Evolutionary conservation across 2,888 invertebrate species (phyloP), one percentile per base, ranked within the genome.

Genomic region (Geotrupes spiniger): DNA sequence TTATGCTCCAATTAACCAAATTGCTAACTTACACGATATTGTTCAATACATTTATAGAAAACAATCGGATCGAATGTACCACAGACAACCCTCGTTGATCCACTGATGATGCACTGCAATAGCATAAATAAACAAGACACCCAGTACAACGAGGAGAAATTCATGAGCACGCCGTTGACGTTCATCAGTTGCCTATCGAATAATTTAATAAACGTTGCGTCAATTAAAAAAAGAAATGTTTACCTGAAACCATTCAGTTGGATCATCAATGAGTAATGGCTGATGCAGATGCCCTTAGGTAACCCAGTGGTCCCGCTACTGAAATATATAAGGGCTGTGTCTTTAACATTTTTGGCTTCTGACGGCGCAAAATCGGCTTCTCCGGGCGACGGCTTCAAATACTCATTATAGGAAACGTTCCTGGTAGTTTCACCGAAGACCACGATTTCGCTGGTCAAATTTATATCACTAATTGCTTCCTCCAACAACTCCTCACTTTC

Each of bases 281-380:
- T 60, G 4, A 55, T 29, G 28, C 57, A 57, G 11, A 62, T 60
- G 8, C 57, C 62, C 51, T 62, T 62, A 1, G 62, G 54, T 11
- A 55, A 39, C 1, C 54, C 57, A 8, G 57, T 54, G 1, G 54
- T 47, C 11, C 52, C 52, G 33, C 52, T 51, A 27, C 53, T 56
- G 26, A 51, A 57, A 9, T 53, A 44, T 26, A 54, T 49, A 3
- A 41, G 10, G 10, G 51, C 53, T 0, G 49, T 53, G 9, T 46
- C 36, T 10, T 46, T 25, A 14, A 50, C 5, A 31, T 39, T 26
- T 10, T 51, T 33, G 4, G 36, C 31, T 26, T 44, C 41, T n/a
- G 10, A n/a, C 2, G 59, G 60, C 26, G 47, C 36, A 39, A 60
- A 61, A 5, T 46, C 10, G 9, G 46, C 21, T 10, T 41, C 42